These are phyloP conservation scores for Diachasmimorpha longicaudata DNA, from an alignment of 1,140 invertebrate genomes.

Conservation along the genomic window DNA sequence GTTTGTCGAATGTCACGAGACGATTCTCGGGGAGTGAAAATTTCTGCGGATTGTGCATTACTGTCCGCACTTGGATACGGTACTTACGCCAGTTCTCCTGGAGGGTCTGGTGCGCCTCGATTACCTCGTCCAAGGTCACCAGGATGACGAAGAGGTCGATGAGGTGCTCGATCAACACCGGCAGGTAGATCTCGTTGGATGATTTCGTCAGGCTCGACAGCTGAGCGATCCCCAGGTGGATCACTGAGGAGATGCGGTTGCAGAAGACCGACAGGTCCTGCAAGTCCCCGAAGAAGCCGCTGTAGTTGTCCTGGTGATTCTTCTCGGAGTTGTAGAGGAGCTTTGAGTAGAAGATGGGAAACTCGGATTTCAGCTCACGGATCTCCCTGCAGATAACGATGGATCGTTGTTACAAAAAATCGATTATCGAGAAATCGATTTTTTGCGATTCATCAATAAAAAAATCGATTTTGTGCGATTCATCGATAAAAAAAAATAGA, in stretches of 20 bases:
- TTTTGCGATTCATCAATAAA: too few relatives aligned
- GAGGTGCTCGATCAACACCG: slow-evolving; percentile 65
- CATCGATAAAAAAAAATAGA: too few relatives aligned
- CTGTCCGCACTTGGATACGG: slow-evolving; percentile 71
- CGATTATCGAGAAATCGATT: too few relatives aligned
- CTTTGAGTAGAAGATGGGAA: slow-evolving; percentile 68
- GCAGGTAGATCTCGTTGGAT: slow-evolving; percentile 51
- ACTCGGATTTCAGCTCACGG: slow-evolving; percentile 71
- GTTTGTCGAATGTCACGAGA: slow-evolving; percentile 70
- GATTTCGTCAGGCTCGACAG: slow-evolving; percentile 46
- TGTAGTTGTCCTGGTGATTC: slow-evolving; percentile 43
- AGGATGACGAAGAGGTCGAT: slow-evolving; percentile 73
- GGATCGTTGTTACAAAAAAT: too few relatives aligned
- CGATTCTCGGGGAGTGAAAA: slow-evolving; percentile 67
- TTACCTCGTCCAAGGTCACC: slow-evolving; percentile 75
- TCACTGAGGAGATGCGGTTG: slow-evolving; percentile 48
- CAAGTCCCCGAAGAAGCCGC: slow-evolving; percentile 47
- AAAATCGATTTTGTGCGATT: too few relatives aligned
- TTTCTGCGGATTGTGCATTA: slow-evolving; percentile 71
- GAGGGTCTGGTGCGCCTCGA: slow-evolving; percentile 67
- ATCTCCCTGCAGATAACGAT: slow-evolving; percentile 83
- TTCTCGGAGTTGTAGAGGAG: slow-evolving; percentile 72
- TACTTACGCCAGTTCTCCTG: slow-evolving; percentile 76
- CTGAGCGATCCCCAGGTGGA: slow-evolving; percentile 49
- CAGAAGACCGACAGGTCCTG: slow-evolving; percentile 62